These are phyloP conservation scores for Ciconia nigra DNA, from an alignment of 2,797 vertebrate species.

Conservation along the genomic window DNA sequence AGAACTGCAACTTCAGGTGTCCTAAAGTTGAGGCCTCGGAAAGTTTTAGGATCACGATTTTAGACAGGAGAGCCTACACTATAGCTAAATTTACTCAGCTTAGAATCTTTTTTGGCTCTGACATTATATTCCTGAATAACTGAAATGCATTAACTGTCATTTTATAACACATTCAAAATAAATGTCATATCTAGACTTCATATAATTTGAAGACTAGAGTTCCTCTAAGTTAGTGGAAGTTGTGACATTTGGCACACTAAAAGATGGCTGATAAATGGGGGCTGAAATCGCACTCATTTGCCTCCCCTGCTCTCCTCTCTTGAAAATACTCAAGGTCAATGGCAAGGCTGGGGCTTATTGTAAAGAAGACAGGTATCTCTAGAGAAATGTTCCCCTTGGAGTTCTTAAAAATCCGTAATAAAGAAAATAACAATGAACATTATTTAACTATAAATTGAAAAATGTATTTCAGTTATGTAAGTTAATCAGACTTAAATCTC, in stretches of 20 bases:
- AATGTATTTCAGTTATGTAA: background rate
- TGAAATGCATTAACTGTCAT: background rate
- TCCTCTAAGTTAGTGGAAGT: background rate
- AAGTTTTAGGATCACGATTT: background rate
- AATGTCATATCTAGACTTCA: background rate
- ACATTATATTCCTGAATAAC: background rate
- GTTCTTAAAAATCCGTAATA: background rate
- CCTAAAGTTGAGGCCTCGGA: background rate
- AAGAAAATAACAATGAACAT: constrained; percentile 17
- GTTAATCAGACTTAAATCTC: constrained; percentile 8
- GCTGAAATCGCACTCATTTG: background rate
- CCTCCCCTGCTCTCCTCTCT: background rate
- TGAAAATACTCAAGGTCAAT: background rate
- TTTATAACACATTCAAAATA: background rate
- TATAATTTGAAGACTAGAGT: background rate
- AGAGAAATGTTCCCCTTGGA: background rate
- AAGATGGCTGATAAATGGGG: background rate
- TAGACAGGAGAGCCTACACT: background rate
- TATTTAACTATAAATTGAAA: constrained; percentile 21
- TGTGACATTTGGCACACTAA: background rate
- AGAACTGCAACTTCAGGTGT: background rate
- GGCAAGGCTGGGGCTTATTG: background rate
- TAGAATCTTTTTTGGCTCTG: background rate
- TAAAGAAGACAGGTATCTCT: background rate
- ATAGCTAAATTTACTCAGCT: background rate